Base-by-base conservation (phyloP, 2,888 invertebrate species). In the Mythimna impura region DNA sequence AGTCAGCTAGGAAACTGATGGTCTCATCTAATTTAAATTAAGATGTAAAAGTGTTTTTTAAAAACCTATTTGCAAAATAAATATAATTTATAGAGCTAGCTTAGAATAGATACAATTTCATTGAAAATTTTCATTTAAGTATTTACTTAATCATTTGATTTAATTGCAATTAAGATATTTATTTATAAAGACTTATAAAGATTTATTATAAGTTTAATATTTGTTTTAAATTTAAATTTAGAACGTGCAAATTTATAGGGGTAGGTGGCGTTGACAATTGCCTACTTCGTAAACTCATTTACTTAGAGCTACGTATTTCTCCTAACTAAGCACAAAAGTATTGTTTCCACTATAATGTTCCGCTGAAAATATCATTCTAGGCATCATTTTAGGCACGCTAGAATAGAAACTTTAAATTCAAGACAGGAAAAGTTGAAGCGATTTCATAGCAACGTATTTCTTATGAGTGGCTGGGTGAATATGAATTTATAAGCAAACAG, bases 401-500 rank as follows among this genome's bases (percentile, higher is more conserved):
- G 58, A 81, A 81, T 74, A 57, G 25, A 62, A 71, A 74, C 43
- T 81, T 75, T 22, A 72, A 75, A 83, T 80, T 85, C 78, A 78
- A 65, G 71, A 57, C 55, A 69, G 74, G 58, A 68, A 66, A 34
- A 73, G 73, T 77, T 61, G 54, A 69, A 71, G 67, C 58, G 63
- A 73, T 61, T 72, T 73, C 67, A 74, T 63, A 75, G 61, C 54
- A 65, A 63, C 76, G 12, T 80, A 66, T 72, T 73, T 66, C 68
- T 69, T 76, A 73, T 52, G 61, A 73, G 34, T 72, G 62, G 61
- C 22, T 73, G 63, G 63, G 64, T 78, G 57, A 47, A 76, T 81
- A 73, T 75, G 75, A 73, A 84, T 82, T 75, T 82, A 73, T 76
- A 80, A 79, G 75, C 66, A 81, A 83, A 82, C 68, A 74, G 71